A percentile compares a stretch with the other conserved stretches of the same genome.
phyloP scores from a whole-genome alignment of 1,140 invertebrate species.

The Tetramorium alpestre region DNA sequence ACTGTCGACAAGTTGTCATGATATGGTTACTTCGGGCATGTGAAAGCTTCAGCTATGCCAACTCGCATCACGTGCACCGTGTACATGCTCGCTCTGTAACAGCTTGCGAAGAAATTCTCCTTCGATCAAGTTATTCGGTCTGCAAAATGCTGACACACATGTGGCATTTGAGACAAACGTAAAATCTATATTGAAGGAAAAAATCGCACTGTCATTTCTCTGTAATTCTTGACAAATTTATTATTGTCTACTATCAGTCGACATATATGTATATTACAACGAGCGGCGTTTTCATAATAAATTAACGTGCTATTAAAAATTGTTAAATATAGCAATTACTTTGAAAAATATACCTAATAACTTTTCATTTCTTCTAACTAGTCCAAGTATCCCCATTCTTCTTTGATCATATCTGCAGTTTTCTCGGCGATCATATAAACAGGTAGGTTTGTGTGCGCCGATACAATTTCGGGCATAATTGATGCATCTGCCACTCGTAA shows the following conservation, averaged over 20 bases:
- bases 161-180: not conserved
- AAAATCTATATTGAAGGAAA: not conserved
- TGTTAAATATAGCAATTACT: not conserved
- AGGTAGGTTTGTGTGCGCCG: not conserved
- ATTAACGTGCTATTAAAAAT: not conserved
- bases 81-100: slow-evolving; percentile 11
- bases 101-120: slow-evolving; percentile 26
- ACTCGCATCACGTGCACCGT: slow-evolving; percentile 11
- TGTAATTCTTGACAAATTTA: not conserved
- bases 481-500: slow-evolving; percentile 1
- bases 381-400: not conserved
- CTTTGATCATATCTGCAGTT: not conserved
- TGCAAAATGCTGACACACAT: not conserved
- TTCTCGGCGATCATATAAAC: slow-evolving; percentile 8
- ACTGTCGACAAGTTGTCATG: slow-evolving; percentile 40
- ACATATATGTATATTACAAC: not conserved
- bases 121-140: slow-evolving; percentile 6
- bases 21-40: slow-evolving; percentile 31
- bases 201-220: not conserved
- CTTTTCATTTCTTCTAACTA: not conserved
- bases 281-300: not conserved
- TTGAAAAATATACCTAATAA: not conserved
- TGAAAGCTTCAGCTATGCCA: slow-evolving; percentile 27
- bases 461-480: not conserved
- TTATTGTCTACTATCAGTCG: not conserved